Evolutionary conservation across 2,113 vertebrate genomes (phyloP).

Genomic region (Mola mola): DNA sequence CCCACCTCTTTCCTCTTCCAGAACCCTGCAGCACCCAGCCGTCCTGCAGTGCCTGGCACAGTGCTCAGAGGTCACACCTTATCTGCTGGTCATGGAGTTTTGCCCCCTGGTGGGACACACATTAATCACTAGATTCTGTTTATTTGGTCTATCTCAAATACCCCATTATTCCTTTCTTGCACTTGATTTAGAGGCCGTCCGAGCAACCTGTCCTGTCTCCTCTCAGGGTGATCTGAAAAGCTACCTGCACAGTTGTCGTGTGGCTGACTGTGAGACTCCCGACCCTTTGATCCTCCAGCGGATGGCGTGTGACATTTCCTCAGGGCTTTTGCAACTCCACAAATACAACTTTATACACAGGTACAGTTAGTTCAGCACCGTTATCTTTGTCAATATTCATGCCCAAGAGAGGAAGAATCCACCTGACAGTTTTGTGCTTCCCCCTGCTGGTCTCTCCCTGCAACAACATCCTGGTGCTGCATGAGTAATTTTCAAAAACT

Average conservation of each 20-base stretch:
- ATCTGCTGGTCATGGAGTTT: slow-evolving; percentile 98
- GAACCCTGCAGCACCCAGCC: slow-evolving; percentile 91
- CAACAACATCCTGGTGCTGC: slow-evolving; percentile 99
- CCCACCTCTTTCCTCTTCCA: slow-evolving; percentile 55
- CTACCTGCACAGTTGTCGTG: slow-evolving; percentile 90
- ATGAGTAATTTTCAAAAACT: slow-evolving; percentile 89
- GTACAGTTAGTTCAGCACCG: slow-evolving; percentile 70
- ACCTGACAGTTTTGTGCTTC: slow-evolving; percentile 14
- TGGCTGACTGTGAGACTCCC: slow-evolving; percentile 85
- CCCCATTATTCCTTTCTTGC: background rate
- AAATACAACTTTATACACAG: slow-evolving; percentile 95
- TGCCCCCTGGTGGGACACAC: slow-evolving; percentile 91
- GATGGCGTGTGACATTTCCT: slow-evolving; percentile 95
- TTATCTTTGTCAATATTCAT: background rate
- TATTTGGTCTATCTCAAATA: background rate
- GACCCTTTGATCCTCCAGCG: slow-evolving; percentile 92
- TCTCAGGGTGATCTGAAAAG: slow-evolving; percentile 94
- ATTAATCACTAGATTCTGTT: background rate
- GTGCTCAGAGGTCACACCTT: slow-evolving; percentile 94
- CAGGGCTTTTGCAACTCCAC: slow-evolving; percentile 92
- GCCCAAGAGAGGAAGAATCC: background rate
- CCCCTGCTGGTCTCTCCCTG: slow-evolving; percentile 78
- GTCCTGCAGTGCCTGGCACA: slow-evolving; percentile 96
- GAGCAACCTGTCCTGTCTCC: slow-evolving; percentile 2
- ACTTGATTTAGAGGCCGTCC: background rate